A percentile compares a stretch with the other conserved stretches of the same genome.
These are phyloP conservation scores for Epinephelus fuscoguttatus DNA, from an alignment of 2,113 vertebrate genomes.

Conservation along the genomic window DNA sequence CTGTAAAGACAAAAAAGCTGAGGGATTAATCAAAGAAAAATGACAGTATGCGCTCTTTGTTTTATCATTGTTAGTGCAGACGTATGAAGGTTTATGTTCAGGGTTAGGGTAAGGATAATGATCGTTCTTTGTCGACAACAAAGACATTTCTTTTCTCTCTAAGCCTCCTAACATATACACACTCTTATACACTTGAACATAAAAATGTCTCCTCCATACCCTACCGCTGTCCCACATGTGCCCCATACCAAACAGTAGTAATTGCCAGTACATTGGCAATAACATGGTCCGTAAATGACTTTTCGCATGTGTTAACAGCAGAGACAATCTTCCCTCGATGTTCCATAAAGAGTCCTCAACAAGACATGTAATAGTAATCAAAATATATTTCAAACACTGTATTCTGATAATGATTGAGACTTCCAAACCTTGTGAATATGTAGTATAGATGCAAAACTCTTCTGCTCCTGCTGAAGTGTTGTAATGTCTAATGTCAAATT, in stretches of 20 bases:
- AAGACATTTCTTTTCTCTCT: background rate
- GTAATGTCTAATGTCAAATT: too few species aligned
- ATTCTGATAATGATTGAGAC: too few species aligned
- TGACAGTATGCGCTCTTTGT: background rate
- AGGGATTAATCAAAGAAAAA: background rate
- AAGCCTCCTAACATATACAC: background rate
- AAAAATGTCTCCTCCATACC: background rate
- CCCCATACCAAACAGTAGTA: background rate
- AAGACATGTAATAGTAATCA: background rate
- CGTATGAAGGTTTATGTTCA: background rate
- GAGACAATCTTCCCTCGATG: background rate
- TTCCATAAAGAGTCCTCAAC: background rate
- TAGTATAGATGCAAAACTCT: too few species aligned
- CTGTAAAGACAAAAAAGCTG: background rate
- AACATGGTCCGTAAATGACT: background rate
- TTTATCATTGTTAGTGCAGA: background rate
- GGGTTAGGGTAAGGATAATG: background rate
- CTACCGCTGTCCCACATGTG: background rate
- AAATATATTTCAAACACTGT: background rate
- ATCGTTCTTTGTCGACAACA: background rate
- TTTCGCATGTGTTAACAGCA: background rate
- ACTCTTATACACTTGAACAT: background rate
- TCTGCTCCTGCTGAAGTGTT: too few species aligned
- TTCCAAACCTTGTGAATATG: too few species aligned
- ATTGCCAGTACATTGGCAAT: background rate